Evolutionary conservation across 2,888 invertebrate species (phyloP).

Genomic region (Dryobota labecula): DNA sequence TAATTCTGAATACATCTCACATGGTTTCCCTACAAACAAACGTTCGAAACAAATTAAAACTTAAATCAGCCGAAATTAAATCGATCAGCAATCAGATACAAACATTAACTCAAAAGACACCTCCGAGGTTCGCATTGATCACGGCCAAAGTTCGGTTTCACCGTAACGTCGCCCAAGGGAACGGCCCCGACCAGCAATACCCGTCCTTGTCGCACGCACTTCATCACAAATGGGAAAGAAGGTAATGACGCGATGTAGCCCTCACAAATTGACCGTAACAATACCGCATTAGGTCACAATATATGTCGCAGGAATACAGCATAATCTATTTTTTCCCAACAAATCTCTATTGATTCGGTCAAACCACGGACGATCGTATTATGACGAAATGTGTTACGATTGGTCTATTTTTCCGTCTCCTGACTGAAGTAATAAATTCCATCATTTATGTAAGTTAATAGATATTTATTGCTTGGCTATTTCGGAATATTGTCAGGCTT

Average conservation of each 20-base stretch:
- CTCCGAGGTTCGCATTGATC: slow-evolving; percentile 86
- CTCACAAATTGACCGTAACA: slow-evolving; percentile 83
- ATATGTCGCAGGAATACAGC: slow-evolving; percentile 75
- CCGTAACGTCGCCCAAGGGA: slow-evolving; percentile 85
- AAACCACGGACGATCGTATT: slow-evolving; percentile 67
- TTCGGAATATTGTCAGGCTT: slow-evolving; percentile 66
- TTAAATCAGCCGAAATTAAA: slow-evolving; percentile 69
- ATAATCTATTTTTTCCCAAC: slow-evolving; percentile 73
- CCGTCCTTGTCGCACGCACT: slow-evolving; percentile 79
- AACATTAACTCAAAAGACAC: slow-evolving; percentile 85
- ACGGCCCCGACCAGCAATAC: slow-evolving; percentile 73
- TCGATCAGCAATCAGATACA: slow-evolving; percentile 78
- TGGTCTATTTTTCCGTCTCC: slow-evolving; percentile 69
- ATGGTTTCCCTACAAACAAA: neutral
- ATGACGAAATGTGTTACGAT: slow-evolving; percentile 70
- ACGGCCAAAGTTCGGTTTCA: slow-evolving; percentile 85
- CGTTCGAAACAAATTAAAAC: slow-evolving; percentile 64
- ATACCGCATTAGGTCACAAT: slow-evolving; percentile 83
- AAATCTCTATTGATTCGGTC: slow-evolving; percentile 73
- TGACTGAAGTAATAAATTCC: slow-evolving; percentile 70
- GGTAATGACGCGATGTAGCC: slow-evolving; percentile 75
- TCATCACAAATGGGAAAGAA: slow-evolving; percentile 77
- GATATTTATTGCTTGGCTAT: slow-evolving; percentile 71
- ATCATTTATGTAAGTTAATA: slow-evolving; percentile 72
- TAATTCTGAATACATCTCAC: neutral